These are phyloP conservation scores for Auanema freiburgensis DNA, from an alignment of 2,888 invertebrate species.

Conservation along the genomic window DNA sequence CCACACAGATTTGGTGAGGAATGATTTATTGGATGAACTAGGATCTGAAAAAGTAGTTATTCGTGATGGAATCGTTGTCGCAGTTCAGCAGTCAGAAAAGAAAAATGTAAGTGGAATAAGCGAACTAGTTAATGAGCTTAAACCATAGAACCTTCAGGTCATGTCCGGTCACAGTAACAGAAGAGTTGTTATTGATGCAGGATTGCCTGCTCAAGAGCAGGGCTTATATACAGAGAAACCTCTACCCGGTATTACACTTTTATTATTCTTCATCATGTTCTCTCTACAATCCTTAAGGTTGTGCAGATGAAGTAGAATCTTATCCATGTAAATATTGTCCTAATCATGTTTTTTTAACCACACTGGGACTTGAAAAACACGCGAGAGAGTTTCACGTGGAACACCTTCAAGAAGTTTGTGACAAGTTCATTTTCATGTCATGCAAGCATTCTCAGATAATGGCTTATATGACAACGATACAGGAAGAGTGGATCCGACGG, in stretches of 20 bases:
- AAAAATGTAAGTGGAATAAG: slow-evolving; percentile 11
- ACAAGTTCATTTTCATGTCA: background rate
- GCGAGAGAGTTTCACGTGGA: slow-evolving; percentile 37
- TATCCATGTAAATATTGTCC: slow-evolving; percentile 54
- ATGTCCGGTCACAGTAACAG: background rate
- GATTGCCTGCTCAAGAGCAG: background rate
- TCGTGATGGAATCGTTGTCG: slow-evolving; percentile 17
- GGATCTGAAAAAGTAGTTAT: slow-evolving; percentile 19
- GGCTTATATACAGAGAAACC: slow-evolving; percentile 21
- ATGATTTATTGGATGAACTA: slow-evolving; percentile 14
- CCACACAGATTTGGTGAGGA: too few species aligned
- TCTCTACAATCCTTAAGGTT: slow-evolving; percentile 24
- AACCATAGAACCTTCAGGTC: too few species aligned
- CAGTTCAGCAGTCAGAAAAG: slow-evolving; percentile 19
- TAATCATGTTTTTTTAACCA: slow-evolving; percentile 52
- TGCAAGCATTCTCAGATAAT: slow-evolving; percentile 21
- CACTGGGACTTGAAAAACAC: slow-evolving; percentile 49
- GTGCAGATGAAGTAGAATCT: slow-evolving; percentile 54
- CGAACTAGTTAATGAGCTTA: too few species aligned
- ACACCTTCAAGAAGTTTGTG: slow-evolving; percentile 25
- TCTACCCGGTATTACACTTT: slow-evolving; percentile 10
- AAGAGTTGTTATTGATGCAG: slow-evolving; percentile 14
- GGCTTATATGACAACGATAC: slow-evolving; percentile 38
- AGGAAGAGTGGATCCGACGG: slow-evolving; percentile 46
- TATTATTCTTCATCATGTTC: background rate